Percentiles rank a stretch among this genome's conserved stretches.
phyloP scores from a whole-genome alignment of 1,140 invertebrate species.

The Ostrea edulis region DNA sequence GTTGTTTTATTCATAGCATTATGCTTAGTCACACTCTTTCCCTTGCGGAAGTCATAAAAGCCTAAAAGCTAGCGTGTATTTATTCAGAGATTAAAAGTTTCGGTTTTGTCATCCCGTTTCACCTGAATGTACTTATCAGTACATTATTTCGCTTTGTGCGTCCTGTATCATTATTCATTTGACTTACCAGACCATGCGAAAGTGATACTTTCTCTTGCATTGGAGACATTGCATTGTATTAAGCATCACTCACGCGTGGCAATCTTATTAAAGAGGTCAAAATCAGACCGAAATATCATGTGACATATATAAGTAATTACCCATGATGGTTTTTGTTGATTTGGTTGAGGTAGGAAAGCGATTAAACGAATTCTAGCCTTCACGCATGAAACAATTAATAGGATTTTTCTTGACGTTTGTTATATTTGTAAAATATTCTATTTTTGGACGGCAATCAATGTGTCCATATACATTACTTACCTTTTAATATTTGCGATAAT shows the following conservation, averaged over 20 bases:
- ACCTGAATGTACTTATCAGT: not conserved
- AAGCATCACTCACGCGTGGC: not conserved
- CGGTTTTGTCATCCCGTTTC: not conserved
- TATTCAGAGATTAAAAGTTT: not conserved
- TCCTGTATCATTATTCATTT: not conserved
- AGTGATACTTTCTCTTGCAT: not conserved
- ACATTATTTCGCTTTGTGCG: too few relatives aligned
- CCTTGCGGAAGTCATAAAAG: not conserved
- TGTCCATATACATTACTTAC: not conserved
- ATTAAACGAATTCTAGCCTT: not conserved
- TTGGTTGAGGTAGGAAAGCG: not conserved
- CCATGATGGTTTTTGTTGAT: not conserved
- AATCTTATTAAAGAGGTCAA: not conserved
- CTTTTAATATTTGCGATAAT: not conserved
- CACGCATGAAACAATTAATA: not conserved
- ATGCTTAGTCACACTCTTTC: not conserved
- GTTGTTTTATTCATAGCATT: too few relatives aligned
- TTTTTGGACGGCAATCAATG: not conserved
- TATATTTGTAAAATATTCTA: constrained; percentile 13
- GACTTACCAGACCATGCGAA: not conserved
- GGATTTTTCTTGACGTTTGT: not conserved
- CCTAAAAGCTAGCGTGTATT: not conserved
- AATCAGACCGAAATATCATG: not conserved
- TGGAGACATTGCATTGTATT: not conserved
- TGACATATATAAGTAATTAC: not conserved